Conservation (phyloP, 2,888 invertebrate genomes). For the Hydrotaea cyrtoneurina region DNA sequence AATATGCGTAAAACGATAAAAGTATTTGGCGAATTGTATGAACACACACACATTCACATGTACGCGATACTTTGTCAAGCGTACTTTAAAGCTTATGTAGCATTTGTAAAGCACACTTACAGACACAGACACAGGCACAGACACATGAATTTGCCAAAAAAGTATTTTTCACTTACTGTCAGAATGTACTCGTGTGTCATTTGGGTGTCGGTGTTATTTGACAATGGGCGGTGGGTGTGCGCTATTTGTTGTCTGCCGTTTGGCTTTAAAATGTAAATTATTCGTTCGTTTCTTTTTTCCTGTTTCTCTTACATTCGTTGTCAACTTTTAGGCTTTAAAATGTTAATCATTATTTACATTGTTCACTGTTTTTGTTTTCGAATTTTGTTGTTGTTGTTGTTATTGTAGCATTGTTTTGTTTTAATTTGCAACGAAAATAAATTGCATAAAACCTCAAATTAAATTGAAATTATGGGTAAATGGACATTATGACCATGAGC, state of each 20-base stretch:
- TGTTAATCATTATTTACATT: constrained; percentile 21
- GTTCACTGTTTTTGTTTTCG: too few species aligned
- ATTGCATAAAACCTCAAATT: constrained; percentile 5
- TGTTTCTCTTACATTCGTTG: not conserved
- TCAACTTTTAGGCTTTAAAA: not conserved
- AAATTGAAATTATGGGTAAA: constrained; percentile 18
- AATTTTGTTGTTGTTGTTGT: not conserved
- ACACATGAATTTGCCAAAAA: too few species aligned
- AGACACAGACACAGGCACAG: not conserved
- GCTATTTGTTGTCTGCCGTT: not conserved
- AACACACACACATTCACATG: not conserved
- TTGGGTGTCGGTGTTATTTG: too few species aligned
- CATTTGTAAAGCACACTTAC: constrained; percentile 2
- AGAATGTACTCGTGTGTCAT: too few species aligned
- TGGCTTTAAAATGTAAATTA: not conserved
- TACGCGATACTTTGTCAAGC: not conserved
- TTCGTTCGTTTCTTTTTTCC: not conserved
- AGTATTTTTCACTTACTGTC: too few species aligned
- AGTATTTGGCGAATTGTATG: constrained; percentile 6
- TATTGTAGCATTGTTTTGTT: constrained; percentile 8
- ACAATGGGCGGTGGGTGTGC: not conserved
- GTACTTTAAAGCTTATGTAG: not conserved
- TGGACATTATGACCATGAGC: not conserved
- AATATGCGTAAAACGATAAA: constrained; percentile 24
- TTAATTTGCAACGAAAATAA: constrained; percentile 13